phyloP scores from a whole-genome alignment of 2,888 invertebrate genomes.

The Dexiosoma caninum region DNA sequence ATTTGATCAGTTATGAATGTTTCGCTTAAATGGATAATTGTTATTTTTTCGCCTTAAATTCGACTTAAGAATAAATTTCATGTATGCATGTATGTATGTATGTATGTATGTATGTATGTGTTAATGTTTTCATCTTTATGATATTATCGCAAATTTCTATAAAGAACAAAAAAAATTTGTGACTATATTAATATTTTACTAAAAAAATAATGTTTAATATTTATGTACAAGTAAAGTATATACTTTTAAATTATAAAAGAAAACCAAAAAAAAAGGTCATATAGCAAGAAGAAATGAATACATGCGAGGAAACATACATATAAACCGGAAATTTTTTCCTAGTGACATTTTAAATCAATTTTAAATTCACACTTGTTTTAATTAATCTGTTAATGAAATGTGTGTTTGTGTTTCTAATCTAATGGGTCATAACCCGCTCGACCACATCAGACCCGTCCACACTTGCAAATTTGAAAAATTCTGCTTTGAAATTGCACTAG shows the following conservation, averaged over 20 bases:
- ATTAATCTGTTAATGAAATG: constrained; percentile 13
- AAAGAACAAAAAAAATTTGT: neutral
- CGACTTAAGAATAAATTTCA: constrained; percentile 54
- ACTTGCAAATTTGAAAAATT: no score
- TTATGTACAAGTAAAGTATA: constrained; percentile 46
- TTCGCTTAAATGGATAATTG: constrained; percentile 36
- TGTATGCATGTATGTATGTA: constrained; percentile 4
- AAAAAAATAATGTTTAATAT: constrained; percentile 3
- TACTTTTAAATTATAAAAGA: constrained; percentile 12
- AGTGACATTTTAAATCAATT: neutral
- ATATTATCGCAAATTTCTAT: neutral
- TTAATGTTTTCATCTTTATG: constrained; percentile 30
- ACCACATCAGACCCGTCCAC: no score
- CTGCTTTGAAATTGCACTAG: no score
- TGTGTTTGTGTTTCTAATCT: neutral
- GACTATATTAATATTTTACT: neutral
- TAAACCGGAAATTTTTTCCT: no score
- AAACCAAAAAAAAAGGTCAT: constrained; percentile 23
- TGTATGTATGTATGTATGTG: neutral
- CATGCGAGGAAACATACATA: constrained; percentile 21
- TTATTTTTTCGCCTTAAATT: constrained; percentile 40
- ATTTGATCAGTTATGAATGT: constrained; percentile 37
- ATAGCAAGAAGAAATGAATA: constrained; percentile 3
- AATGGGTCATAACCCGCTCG: no score
- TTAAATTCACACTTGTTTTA: neutral